phyloP scores from a whole-genome alignment of 2,797 vertebrate species.

The Halcyon leucocephala region DNA sequence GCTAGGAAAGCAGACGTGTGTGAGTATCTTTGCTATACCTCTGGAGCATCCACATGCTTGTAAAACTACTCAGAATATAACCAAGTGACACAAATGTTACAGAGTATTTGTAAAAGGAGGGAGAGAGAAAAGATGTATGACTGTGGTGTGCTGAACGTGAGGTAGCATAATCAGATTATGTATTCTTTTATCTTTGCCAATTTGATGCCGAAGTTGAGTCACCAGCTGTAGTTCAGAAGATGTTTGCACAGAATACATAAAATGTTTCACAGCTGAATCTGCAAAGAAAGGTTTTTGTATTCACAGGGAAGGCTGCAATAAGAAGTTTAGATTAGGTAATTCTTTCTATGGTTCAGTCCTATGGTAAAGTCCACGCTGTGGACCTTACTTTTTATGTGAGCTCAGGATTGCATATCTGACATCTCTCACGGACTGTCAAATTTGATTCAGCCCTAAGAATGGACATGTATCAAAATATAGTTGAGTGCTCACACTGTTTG shows the following conservation, averaged over 20 bases:
- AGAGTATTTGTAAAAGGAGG: background rate
- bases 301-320: background rate
- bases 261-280: background rate
- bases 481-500: background rate
- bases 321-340: background rate
- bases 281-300: background rate
- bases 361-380: background rate
- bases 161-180: background rate
- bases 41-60: background rate
- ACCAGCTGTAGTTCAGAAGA: background rate
- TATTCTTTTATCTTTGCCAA: background rate
- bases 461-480: background rate
- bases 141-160: background rate
- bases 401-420: background rate
- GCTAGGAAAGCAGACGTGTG: constrained; percentile 71
- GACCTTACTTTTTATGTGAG: background rate
- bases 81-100: background rate
- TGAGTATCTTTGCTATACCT: constrained; percentile 49
- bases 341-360: background rate
- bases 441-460: background rate
- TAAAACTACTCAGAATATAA: background rate
- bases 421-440: background rate
- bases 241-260: background rate
- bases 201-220: background rate
- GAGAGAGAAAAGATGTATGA: background rate